phyloP scores from a whole-genome alignment of 2,113 vertebrate species.

The Silurus meridionalis region DNA sequence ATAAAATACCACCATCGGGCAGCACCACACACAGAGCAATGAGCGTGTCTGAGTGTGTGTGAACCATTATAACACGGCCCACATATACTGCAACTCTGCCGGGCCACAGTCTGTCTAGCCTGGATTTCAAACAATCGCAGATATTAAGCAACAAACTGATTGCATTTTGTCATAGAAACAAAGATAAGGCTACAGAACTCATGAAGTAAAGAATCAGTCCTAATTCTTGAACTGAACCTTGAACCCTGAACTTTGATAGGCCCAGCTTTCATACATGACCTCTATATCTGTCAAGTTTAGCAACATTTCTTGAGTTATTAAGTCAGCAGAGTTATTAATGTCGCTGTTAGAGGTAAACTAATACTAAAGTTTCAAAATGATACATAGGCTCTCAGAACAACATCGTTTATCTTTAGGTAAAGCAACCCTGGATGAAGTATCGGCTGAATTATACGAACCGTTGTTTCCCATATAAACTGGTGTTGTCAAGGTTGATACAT shows the following conservation, averaged over 20 bases:
- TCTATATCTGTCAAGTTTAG: background rate
- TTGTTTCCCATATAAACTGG: background rate
- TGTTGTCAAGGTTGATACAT: background rate
- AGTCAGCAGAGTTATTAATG: background rate
- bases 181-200: background rate
- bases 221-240: background rate
- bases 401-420: background rate
- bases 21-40: constrained; percentile 50
- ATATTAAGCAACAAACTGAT: background rate
- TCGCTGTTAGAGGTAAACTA: background rate
- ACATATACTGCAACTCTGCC: constrained; percentile 21
- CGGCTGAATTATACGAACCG: background rate
- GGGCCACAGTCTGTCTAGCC: constrained; percentile 17
- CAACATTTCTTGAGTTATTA: background rate
- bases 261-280: background rate
- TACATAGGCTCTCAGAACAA: background rate
- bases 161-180: background rate
- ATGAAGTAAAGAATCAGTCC: background rate
- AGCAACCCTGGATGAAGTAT: background rate
- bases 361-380: background rate
- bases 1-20: constrained; percentile 53
- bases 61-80: constrained; percentile 1
- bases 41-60: constrained; percentile 37
- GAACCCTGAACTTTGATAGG: background rate
- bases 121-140: constrained; percentile 10